A percentile compares a stretch with the other conserved stretches of the same genome.
Conservation (phyloP, 2,113 vertebrate species). For the Oostethus manadensis region DNA sequence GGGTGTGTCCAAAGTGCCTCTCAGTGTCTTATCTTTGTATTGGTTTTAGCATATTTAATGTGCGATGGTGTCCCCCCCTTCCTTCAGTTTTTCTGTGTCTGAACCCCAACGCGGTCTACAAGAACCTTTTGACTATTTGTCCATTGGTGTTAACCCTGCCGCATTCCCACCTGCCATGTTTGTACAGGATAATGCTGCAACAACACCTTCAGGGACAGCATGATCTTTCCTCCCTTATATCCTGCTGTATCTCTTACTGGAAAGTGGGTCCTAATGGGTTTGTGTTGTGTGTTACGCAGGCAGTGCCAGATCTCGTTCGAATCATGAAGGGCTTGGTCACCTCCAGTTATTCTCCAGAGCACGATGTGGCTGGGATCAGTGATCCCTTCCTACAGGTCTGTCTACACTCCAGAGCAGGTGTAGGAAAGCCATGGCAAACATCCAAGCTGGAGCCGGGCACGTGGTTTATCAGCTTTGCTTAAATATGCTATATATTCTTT, state of each 20-base stretch:
- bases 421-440: no score
- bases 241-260: not conserved
- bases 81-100: no score
- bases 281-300: conserved; percentile 55
- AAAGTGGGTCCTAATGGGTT: not conserved
- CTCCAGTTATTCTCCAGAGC: conserved; percentile 81
- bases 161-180: not conserved
- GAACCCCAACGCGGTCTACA: no score
- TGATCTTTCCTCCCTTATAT: not conserved
- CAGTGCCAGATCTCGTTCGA: conserved; percentile 79
- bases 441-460: no score
- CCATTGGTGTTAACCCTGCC: not conserved
- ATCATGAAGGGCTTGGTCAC: conserved; percentile 79
- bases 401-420: not conserved
- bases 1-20: no score
- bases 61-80: no score
- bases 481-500: no score
- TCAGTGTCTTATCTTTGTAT: no score
- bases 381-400: conserved; percentile 87
- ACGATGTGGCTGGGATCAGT: conserved; percentile 82
- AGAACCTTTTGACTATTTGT: not conserved
- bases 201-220: not conserved
- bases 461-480: no score
- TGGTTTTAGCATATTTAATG: no score
- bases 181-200: not conserved